phyloP scores from a whole-genome alignment of 1,140 invertebrate species.

The Drosophila oshimai region DNA sequence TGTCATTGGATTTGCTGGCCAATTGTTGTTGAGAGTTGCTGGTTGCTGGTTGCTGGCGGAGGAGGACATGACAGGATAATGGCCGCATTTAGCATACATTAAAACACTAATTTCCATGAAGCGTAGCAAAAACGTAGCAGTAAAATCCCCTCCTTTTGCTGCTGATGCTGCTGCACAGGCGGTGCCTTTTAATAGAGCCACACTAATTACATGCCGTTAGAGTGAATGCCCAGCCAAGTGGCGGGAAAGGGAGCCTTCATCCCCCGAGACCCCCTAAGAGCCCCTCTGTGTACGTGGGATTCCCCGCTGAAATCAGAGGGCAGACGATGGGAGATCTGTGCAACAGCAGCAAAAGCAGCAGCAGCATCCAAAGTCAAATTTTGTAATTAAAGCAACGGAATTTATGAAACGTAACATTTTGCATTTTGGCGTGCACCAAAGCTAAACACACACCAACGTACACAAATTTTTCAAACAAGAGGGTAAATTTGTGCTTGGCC shows the following conservation, averaged over 20 bases:
- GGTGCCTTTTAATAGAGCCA: constrained; percentile 80
- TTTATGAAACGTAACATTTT: constrained; percentile 81
- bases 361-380: constrained; percentile 62
- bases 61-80: constrained; percentile 68
- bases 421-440: constrained; percentile 34
- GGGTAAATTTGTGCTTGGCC: neutral
- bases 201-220: constrained; percentile 81
- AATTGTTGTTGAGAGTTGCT: constrained; percentile 46
- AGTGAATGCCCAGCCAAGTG: constrained; percentile 66
- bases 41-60: no score
- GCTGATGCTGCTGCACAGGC: constrained; percentile 56
- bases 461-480: neutral
- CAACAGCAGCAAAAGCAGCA: constrained; percentile 33
- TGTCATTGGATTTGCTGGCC: constrained; percentile 42
- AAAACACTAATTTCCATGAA: constrained; percentile 79
- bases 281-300: constrained; percentile 9
- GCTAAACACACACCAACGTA: neutral
- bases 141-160: neutral
- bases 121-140: constrained; percentile 57
- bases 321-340: neutral
- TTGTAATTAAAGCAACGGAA: constrained; percentile 76
- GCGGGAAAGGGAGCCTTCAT: constrained; percentile 32
- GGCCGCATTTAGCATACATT: constrained; percentile 77
- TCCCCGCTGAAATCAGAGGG: neutral
- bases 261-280: neutral